Conservation (phyloP, 2,888 invertebrate genomes). For the Apotomis turbidana region DNA sequence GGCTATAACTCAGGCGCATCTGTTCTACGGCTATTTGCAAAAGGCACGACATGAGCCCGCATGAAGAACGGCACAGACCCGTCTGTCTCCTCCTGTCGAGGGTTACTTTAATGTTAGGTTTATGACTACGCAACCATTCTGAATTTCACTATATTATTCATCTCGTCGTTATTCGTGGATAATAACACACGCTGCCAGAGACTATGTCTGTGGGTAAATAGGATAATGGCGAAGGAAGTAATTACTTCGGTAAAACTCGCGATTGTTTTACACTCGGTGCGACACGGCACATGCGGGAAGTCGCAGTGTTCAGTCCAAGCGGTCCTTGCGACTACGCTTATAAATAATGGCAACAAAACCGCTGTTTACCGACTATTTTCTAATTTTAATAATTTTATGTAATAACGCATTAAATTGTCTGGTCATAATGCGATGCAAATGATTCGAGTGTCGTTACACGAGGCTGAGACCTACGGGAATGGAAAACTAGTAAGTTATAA, state of each 20-base stretch:
- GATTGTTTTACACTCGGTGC: conserved; percentile 38
- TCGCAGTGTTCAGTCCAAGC: conserved; percentile 49
- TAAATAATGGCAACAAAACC: conserved; percentile 61
- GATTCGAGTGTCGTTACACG: conserved; percentile 62
- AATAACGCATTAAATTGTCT: conserved; percentile 67
- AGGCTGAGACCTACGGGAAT: conserved; percentile 53
- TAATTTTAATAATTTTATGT: conserved; percentile 71
- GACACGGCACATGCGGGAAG: conserved; percentile 31
- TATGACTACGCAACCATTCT: conserved; percentile 44
- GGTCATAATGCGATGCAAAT: conserved; percentile 73
- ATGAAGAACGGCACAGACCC: conserved; percentile 34
- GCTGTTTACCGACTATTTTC: conserved; percentile 66
- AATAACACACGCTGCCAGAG: conserved; percentile 34
- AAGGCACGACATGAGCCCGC: conserved; percentile 74
- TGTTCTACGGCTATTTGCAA: conserved; percentile 82
- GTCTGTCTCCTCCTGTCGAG: conserved; percentile 39
- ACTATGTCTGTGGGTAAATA: conserved; percentile 33
- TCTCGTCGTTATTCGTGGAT: conserved; percentile 36
- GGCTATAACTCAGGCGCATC: conserved; percentile 83
- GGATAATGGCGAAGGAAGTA: conserved; percentile 27
- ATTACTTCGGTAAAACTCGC: conserved; percentile 28
- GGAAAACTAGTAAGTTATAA: conserved; percentile 57
- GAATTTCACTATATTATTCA: conserved; percentile 41
- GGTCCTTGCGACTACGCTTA: conserved; percentile 52
- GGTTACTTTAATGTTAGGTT: conserved; percentile 44